phyloP scores from a whole-genome alignment of 1,140 invertebrate species.

The Hyphantria cunea region DNA sequence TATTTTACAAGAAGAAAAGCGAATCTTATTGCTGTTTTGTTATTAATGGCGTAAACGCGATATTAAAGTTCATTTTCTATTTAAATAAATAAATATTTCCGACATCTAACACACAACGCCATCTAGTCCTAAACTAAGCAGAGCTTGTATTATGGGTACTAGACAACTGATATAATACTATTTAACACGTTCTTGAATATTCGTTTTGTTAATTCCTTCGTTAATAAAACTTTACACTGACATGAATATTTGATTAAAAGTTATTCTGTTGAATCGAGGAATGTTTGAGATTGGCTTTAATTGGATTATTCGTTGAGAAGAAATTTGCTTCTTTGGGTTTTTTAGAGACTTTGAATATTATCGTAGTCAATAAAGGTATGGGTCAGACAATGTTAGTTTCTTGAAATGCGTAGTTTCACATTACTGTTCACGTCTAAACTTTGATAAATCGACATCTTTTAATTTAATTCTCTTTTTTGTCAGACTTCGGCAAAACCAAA shows the following conservation, averaged over 20 bases:
- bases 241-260: constrained; percentile 16
- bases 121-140: no score
- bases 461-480: no score
- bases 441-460: no score
- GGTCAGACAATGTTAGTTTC: background rate
- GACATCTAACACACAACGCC: no score
- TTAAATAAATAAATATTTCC: no score
- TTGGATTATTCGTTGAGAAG: constrained; percentile 14
- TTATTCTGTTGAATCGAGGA: constrained; percentile 5
- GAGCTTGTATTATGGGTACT: no score
- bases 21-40: constrained; percentile 44
- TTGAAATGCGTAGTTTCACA: no score
- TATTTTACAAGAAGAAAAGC: constrained; percentile 46
- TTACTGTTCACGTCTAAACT: no score
- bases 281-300: constrained; percentile 15
- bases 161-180: no score
- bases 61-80: background rate
- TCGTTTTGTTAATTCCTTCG: constrained; percentile 2
- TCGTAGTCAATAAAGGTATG: background rate
- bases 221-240: constrained; percentile 18
- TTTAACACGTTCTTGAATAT: background rate
- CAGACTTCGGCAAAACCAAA: no score
- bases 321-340: constrained; percentile 18
- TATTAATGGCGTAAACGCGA: constrained; percentile 43
- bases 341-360: constrained; percentile 18